Conservation (phyloP, 2,888 invertebrate genomes). For the Dendrolimus pini region DNA sequence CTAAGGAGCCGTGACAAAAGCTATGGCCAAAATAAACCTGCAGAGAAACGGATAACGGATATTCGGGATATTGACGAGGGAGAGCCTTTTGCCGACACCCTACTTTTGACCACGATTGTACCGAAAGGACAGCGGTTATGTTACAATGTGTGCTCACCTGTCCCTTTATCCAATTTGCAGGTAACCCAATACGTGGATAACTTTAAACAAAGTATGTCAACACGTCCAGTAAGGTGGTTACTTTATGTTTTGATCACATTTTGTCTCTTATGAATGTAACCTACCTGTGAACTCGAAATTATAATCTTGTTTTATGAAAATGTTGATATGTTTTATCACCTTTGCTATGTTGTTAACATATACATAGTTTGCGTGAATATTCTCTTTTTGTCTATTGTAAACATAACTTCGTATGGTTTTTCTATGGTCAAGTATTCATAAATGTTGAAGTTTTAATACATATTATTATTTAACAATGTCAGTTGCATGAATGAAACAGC, state of each 20-base stretch:
- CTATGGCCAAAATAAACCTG: slow-evolving; percentile 19
- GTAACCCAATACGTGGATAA: neutral
- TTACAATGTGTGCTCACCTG: neutral
- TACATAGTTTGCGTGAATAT: too few relatives aligned
- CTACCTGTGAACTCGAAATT: slow-evolving; percentile 1
- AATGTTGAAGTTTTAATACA: too few relatives aligned
- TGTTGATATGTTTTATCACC: too few relatives aligned
- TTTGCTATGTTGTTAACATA: too few relatives aligned
- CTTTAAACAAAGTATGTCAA: neutral
- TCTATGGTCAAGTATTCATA: too few relatives aligned
- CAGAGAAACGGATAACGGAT: slow-evolving; percentile 13
- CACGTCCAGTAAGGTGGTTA: neutral
- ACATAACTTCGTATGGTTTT: too few relatives aligned
- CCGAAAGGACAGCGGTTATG: neutral
- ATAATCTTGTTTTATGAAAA: too few relatives aligned
- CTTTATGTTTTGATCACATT: neutral
- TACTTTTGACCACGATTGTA: too few relatives aligned
- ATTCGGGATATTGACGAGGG: slow-evolving; percentile 17
- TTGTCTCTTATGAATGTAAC: slow-evolving; percentile 4
- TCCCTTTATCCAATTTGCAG: neutral
- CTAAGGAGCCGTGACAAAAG: slow-evolving; percentile 17
- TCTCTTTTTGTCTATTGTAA: too few relatives aligned
- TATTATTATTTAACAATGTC: too few relatives aligned
- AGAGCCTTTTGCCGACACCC: slow-evolving; percentile 8
- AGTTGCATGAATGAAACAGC: too few relatives aligned